phyloP scores from a whole-genome alignment of 2,888 invertebrate species.

The Ellobium chinense region DNA sequence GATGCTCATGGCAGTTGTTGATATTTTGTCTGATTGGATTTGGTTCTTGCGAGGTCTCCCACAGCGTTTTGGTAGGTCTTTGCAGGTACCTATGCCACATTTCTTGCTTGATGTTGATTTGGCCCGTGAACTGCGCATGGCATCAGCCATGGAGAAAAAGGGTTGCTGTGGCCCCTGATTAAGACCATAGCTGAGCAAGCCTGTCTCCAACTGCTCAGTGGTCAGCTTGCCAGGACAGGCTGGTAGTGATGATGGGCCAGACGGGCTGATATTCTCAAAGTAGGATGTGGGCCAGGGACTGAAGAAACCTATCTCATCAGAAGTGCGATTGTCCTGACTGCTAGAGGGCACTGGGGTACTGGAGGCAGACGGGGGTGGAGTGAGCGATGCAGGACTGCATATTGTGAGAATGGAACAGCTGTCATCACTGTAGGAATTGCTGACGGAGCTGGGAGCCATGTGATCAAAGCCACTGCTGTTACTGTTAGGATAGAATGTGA shows the following conservation, averaged over 20 bases:
- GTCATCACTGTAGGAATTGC: not conserved
- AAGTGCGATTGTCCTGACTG: not conserved
- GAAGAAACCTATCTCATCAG: not conserved
- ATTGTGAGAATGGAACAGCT: not conserved
- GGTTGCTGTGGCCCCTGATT: constrained; percentile 6
- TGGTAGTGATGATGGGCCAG: not conserved
- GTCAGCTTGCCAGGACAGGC: not conserved
- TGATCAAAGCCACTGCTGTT: not conserved
- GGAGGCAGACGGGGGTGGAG: constrained; percentile 35
- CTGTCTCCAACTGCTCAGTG: constrained; percentile 19
- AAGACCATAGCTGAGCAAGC: constrained; percentile 22
- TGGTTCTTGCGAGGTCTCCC: constrained; percentile 35
- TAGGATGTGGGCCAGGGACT: not conserved
- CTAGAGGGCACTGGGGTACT: constrained; percentile 37
- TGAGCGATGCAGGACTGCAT: constrained; percentile 6
- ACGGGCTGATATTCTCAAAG: not conserved
- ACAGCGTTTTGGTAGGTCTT: constrained; percentile 1
- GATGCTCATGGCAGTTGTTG: constrained; percentile 39
- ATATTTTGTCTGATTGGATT: constrained; percentile 53
- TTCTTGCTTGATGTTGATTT: not conserved
- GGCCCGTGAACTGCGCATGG: constrained; percentile 18
- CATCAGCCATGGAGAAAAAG: constrained; percentile 48
- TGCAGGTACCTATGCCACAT: not conserved
- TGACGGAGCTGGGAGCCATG: not conserved
- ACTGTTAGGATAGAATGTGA: not conserved